Conservation (phyloP, 30 jellyfish, hydroid and myxozoan genomes). For the Catostylus mosaicus region DNA sequence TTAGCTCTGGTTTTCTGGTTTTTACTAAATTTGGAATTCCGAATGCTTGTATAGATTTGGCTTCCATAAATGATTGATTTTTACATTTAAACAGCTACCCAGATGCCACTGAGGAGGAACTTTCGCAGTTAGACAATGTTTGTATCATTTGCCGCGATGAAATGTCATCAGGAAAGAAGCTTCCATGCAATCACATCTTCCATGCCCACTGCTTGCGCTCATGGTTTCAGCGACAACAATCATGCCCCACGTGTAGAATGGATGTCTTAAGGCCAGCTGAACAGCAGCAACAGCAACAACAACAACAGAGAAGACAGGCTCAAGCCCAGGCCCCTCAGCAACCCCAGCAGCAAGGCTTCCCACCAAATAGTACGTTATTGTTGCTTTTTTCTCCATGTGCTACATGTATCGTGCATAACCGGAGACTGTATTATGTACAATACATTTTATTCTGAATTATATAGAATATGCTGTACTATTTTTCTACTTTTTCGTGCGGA, state of each 20-base stretch:
- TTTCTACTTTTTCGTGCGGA: too few relatives aligned
- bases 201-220: slow-evolving; percentile 98
- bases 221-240: slow-evolving; percentile 99
- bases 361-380: slow-evolving; percentile 64
- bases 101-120: slow-evolving; percentile 95
- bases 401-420: too few relatives aligned
- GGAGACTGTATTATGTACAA: too few relatives aligned
- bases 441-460: too few relatives aligned
- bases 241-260: slow-evolving; percentile 99
- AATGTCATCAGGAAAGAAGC: slow-evolving; percentile 95
- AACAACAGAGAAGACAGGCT: slow-evolving; percentile 52
- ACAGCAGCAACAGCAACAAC: slow-evolving; percentile 78
- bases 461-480: too few relatives aligned
- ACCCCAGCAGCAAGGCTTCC: slow-evolving; percentile 62
- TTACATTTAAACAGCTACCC: slow-evolving; percentile 90
- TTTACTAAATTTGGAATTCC: too few relatives aligned
- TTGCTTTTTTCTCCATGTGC: too few relatives aligned
- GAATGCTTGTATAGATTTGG: too few relatives aligned
- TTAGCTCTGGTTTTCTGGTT: too few relatives aligned
- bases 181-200: slow-evolving; percentile 97
- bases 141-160: slow-evolving; percentile 99
- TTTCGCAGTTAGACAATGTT: slow-evolving; percentile 80
- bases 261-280: slow-evolving; percentile 93
- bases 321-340: slow-evolving; percentile 61
- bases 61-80: too few relatives aligned